Conservation (phyloP, 2,888 invertebrate species). For the Caenorhabditis angaria region DNA sequence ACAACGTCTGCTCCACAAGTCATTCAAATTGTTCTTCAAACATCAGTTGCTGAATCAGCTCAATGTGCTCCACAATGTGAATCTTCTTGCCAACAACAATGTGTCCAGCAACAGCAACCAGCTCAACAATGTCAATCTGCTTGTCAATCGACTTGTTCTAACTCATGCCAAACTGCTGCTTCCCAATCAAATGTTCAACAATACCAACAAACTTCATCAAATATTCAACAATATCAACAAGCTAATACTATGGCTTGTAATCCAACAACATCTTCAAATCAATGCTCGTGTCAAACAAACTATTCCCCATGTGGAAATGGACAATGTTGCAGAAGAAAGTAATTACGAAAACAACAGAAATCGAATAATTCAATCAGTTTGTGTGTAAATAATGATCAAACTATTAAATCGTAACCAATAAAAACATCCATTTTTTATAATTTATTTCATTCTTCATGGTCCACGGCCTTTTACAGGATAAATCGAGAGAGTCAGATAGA, state of each 20-base stretch:
- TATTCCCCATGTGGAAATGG: constrained; percentile 52
- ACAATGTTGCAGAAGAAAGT: constrained; percentile 56
- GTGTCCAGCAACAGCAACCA: constrained; percentile 51
- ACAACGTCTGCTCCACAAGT: constrained; percentile 15
- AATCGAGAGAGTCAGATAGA: no score
- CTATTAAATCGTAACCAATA: neutral
- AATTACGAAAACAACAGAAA: constrained; percentile 1
- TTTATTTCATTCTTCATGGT: no score
- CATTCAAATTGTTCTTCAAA: constrained; percentile 45
- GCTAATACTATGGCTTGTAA: constrained; percentile 46
- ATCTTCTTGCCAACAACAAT: constrained; percentile 49
- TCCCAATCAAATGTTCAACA: no score
- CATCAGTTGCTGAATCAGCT: constrained; percentile 42
- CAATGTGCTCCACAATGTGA: constrained; percentile 54
- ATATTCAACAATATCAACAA: constrained; percentile 11
- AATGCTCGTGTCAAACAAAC: constrained; percentile 42
- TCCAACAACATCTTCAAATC: constrained; percentile 27
- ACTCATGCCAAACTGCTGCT: constrained; percentile 38
- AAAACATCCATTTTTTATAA: neutral
- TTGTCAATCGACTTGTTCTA: constrained; percentile 46
- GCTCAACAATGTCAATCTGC: constrained; percentile 45
- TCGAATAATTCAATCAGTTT: neutral
- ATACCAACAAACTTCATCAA: no score
- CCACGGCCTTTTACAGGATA: no score
- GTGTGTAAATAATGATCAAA: neutral